Base-by-base conservation (phyloP, 2,888 invertebrate species). In the Heterodera filipjevi region DNA sequence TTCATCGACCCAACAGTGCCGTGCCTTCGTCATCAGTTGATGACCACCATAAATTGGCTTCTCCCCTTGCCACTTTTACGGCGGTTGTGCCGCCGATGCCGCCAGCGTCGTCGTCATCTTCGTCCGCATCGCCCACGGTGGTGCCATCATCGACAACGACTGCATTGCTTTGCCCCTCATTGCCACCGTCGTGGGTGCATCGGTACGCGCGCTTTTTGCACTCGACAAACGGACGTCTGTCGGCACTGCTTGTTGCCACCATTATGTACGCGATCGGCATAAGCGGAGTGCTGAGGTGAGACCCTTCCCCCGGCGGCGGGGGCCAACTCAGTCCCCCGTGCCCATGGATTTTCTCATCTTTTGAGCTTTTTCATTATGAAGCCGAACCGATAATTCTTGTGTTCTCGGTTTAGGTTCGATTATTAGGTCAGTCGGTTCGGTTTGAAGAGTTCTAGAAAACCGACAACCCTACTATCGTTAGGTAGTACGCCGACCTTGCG, bases 181-280 rank as follows among this genome's bases (percentile, higher is more conserved):
- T 27, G 59, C 53, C 22, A 30, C 32, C 75, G 44, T 32, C 46
- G 22, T 68, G 68, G 68, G 68, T 83, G 49, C 53, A 71, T n/a
- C 35, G 44, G 33, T 84, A 84, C 68, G 70, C 84, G 22, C 76
- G 75, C 49, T 84, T 84, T 64, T 64, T 84, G 30, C 80, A 80
- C 53, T 85, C 85, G n/a, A 71, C 33, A 32, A 64, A 71, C 30
- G 84, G 85, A 32, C 66, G 78, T 35, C n/a, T 80, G 16, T 46
- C 64, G 22, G 81, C 75, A n/a, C 49, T 83, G 19, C 32, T 79
- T 44, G 64, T 80, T 3, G 64, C 81, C 46, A 35, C 68, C 27
- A 32, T 53, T 14, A 75, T 85, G 27, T 82, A 85, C 77, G 74
- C 78, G 19, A 46, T 85, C 39, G 81, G 82, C n/a, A 77, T 66